Base-by-base conservation (phyloP, 37 sponge, comb jelly and placozoan genomes). In the Haliclona indistincta region DNA sequence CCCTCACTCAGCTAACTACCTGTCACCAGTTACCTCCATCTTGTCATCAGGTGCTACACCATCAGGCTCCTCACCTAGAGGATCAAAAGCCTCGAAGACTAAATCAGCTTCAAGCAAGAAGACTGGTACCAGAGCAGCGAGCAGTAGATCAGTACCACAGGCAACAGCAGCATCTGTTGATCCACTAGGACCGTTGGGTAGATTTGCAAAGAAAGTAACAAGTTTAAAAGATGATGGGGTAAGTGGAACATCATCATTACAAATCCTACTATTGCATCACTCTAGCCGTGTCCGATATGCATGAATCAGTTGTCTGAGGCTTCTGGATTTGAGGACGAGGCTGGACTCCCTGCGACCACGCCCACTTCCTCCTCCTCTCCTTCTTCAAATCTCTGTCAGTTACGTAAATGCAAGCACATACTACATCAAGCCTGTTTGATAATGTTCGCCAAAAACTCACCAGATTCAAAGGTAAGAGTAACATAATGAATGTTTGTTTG, bases 221-320 rank as follows among this genome's bases (percentile, higher is more conserved):
- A 78, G 71, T 30, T 6, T 30, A 15, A 64, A 45, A 51, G 75
- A 91, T 40, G 83, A 91, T 63, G 92, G 65, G 66, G 90, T 89
- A 47, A 39, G 83, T 53, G 33, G 7, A 6, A 7, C n/a, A 6
- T 58, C 2, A 51, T 30, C 0, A 51, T 36, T 36, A 39, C 19
- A 43, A 20, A 36, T 4, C 43, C 3, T 62, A 73, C 15, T 63
- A 54, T 68, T 19, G 33, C 51, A 25, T 45, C 35, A 54, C 67
- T 61, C 17, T 63, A 92, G 93, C 83, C 83, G 2, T 85, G 94
- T 64, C 89, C 90, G 22, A 71, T 88, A 47, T 88, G 89, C 62
- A 70, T 88, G 86, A 64, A 43, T 68, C 36, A 88, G 68, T 65
- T 88, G 38, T 76, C 71, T 38, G 86, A 88, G 67, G 58, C 17